Percentiles rank a stretch among this genome's conserved stretches.
Evolutionary conservation across 2,888 invertebrate genomes (phyloP).

Genomic region (Dinocampus coccinellae): DNA sequence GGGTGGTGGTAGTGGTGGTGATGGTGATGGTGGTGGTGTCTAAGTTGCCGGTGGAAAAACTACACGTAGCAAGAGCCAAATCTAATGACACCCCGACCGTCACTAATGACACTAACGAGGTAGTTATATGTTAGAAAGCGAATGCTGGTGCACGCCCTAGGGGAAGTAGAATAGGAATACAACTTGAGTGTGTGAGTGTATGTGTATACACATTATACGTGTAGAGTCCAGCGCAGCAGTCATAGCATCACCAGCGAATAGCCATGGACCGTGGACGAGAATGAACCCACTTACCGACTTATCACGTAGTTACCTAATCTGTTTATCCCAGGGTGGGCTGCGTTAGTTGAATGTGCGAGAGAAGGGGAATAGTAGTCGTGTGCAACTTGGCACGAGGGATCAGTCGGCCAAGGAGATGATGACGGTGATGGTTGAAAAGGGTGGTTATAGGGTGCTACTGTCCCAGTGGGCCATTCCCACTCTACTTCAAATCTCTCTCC

Average conservation of each 20-base stretch:
- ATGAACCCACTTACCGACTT: slow-evolving; percentile 70
- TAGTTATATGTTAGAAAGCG: slow-evolving; percentile 66
- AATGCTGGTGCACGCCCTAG: slow-evolving; percentile 58
- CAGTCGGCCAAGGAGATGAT: slow-evolving; percentile 40
- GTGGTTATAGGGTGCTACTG: slow-evolving; percentile 43
- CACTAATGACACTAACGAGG: slow-evolving; percentile 69
- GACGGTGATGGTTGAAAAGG: slow-evolving; percentile 53
- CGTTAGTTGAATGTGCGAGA: slow-evolving; percentile 2
- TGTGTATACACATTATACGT: slow-evolving; percentile 13
- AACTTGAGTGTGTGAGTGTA: slow-evolving; percentile 2
- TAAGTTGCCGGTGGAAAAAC: slow-evolving; percentile 54
- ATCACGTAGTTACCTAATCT: slow-evolving; percentile 70
- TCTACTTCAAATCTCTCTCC: slow-evolving; percentile 43
- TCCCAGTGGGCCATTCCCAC: slow-evolving; percentile 30
- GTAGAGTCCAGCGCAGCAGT: slow-evolving; percentile 21
- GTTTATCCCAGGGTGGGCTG: slow-evolving; percentile 65
- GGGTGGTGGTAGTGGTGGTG: not conserved
- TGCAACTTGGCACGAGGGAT: slow-evolving; percentile 41
- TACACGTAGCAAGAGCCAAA: slow-evolving; percentile 62
- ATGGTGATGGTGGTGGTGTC: slow-evolving; percentile 42
- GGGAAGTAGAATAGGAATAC: slow-evolving; percentile 16
- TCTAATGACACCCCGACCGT: slow-evolving; percentile 69
- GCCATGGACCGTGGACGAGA: slow-evolving; percentile 59
- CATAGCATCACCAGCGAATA: not conserved
- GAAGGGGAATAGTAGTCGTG: slow-evolving; percentile 11